These are phyloP conservation scores for Coregonus sp. DNA, from an alignment of 2,797 vertebrate genomes.

Conservation along the genomic window DNA sequence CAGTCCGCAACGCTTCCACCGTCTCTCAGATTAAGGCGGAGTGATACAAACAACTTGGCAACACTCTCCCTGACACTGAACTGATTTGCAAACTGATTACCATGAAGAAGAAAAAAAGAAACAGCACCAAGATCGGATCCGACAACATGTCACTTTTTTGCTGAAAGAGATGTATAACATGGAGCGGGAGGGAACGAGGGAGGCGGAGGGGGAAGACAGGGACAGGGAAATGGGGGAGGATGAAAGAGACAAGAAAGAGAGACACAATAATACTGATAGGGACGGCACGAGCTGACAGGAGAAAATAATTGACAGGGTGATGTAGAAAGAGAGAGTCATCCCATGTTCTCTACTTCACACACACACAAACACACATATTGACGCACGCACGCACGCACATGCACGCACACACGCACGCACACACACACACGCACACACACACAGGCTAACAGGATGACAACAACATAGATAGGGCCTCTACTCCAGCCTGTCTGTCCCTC, in stretches of 20 bases:
- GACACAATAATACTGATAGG: too few relatives aligned
- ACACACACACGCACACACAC: too few relatives aligned
- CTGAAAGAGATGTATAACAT: conserved; percentile 45
- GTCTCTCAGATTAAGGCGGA: conserved; percentile 74
- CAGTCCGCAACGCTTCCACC: conserved; percentile 59
- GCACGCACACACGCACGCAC: too few relatives aligned
- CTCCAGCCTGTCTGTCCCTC: conserved; percentile 66
- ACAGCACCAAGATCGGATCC: conserved; percentile 35
- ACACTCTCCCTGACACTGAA: conserved; percentile 67
- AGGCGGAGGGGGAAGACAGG: not conserved
- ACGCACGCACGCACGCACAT: too few relatives aligned
- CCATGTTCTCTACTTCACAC: too few relatives aligned
- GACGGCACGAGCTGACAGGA: too few relatives aligned
- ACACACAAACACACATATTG: too few relatives aligned
- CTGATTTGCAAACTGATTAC: conserved; percentile 80
- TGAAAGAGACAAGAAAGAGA: not conserved
- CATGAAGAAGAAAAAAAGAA: conserved; percentile 44
- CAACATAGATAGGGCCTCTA: conserved; percentile 71
- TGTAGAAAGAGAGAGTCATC: too few relatives aligned
- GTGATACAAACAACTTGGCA: conserved; percentile 71
- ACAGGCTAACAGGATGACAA: conserved; percentile 57
- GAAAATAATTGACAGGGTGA: too few relatives aligned
- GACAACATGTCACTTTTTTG: conserved; percentile 47
- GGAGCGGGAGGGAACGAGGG: too few relatives aligned
- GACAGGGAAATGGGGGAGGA: not conserved